These are phyloP conservation scores for Aplodontia rufa DNA, from an alignment of 2,113 vertebrate species.

Conservation along the genomic window DNA sequence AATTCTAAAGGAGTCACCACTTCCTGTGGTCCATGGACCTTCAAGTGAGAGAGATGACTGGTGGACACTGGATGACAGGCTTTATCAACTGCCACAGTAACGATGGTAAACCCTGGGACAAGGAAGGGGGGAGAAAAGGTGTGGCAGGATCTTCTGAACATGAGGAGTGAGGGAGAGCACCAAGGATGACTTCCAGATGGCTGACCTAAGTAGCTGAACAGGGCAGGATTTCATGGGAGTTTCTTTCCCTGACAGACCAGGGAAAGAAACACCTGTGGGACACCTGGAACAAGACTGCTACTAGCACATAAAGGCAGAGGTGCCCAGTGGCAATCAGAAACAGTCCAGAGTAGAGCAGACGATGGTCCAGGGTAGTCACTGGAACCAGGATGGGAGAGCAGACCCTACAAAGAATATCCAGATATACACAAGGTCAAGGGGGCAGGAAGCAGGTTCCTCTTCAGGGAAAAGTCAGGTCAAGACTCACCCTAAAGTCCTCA, in stretches of 20 bases:
- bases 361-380: not conserved
- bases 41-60: not conserved
- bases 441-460: not conserved
- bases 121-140: not conserved
- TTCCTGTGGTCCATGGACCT: not conserved
- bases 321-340: not conserved
- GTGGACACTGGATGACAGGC: not conserved
- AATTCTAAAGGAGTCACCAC: not conserved
- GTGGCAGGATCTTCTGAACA: not conserved
- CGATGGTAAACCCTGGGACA: too few relatives aligned
- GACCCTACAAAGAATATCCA: not conserved
- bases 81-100: not conserved
- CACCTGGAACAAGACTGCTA: not conserved
- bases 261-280: not conserved
- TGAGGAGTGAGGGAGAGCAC: not conserved
- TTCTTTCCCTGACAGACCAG: rapidly evolving
- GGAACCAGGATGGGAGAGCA: not conserved
- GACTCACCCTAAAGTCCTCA: not conserved
- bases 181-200: not conserved
- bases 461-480: not conserved
- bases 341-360: not conserved
- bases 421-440: not conserved
- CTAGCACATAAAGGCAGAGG: not conserved
- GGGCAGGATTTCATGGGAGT: not conserved
- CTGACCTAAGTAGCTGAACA: not conserved